phyloP scores from a whole-genome alignment of 1,140 invertebrate genomes.

The Drosophila baimaii region DNA sequence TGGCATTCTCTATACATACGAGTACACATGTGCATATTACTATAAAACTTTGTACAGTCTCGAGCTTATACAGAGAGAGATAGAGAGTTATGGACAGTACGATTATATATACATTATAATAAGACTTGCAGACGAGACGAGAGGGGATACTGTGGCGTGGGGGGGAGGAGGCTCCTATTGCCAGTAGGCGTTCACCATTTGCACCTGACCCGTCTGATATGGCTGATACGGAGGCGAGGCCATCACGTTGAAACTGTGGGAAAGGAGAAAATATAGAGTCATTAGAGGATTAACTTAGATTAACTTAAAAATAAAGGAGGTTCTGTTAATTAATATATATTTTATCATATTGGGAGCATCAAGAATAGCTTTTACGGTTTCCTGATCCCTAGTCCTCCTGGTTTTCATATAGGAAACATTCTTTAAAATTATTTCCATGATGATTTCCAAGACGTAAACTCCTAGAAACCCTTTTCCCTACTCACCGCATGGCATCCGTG shows the following conservation, averaged over 20 bases:
- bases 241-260: conserved; percentile 56
- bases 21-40: conserved; percentile 21
- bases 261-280: background rate
- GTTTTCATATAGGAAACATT: too few relatives aligned
- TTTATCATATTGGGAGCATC: too few relatives aligned
- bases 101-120: conserved; percentile 5
- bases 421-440: too few relatives aligned
- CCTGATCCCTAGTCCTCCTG: too few relatives aligned
- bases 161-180: conserved; percentile 26
- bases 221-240: conserved; percentile 38
- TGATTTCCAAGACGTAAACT: too few relatives aligned
- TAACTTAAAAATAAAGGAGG: background rate
- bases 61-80: too few relatives aligned
- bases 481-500: conserved; percentile 58
- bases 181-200: conserved; percentile 66
- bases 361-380: too few relatives aligned
- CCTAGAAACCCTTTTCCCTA: background rate
- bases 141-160: too few relatives aligned
- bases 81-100: conserved; percentile 15
- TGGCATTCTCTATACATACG: conserved; percentile 19
- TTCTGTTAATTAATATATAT: background rate
- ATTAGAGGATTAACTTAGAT: background rate
- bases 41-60: conserved; percentile 43
- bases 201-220: conserved; percentile 41
- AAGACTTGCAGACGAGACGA: background rate